Evolutionary conservation across 2,113 vertebrate genomes (phyloP).

Genomic region (Mus spicilegus): DNA sequence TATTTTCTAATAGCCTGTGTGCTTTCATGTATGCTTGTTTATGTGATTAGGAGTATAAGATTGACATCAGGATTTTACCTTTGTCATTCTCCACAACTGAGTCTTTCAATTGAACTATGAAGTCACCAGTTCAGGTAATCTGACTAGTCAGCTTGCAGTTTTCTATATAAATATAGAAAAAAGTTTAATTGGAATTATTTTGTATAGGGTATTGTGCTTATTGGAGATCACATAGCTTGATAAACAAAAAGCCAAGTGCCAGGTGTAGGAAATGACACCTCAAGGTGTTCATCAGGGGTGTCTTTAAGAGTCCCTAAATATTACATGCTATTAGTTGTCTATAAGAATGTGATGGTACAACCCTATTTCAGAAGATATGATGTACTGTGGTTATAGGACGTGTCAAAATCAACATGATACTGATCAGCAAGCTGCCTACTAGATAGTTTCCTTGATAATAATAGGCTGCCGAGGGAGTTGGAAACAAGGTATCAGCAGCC

Average conservation of each 20-base stretch:
- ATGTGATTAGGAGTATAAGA: fast-evolving
- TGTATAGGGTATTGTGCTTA: background rate
- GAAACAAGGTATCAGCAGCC: background rate
- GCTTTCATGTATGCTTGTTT: background rate
- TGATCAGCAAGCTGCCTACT: background rate
- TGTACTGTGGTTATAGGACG: background rate
- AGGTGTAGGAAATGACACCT: background rate
- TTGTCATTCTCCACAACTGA: background rate
- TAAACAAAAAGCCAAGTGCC: background rate
- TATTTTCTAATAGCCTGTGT: background rate
- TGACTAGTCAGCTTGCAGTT: background rate
- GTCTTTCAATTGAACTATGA: background rate
- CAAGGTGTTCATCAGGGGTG: background rate
- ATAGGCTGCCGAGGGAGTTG: background rate
- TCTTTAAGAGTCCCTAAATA: background rate
- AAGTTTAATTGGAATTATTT: background rate
- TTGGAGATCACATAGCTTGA: background rate
- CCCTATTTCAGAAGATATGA: background rate
- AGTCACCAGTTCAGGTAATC: background rate
- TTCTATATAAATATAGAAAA: background rate
- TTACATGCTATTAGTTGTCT: background rate
- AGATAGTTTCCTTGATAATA: background rate
- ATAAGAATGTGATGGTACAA: background rate
- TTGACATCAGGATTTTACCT: background rate
- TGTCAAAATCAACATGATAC: background rate